Evolutionary conservation across 2,888 invertebrate species (phyloP).

Genomic region (Polymixis flavicincta): DNA sequence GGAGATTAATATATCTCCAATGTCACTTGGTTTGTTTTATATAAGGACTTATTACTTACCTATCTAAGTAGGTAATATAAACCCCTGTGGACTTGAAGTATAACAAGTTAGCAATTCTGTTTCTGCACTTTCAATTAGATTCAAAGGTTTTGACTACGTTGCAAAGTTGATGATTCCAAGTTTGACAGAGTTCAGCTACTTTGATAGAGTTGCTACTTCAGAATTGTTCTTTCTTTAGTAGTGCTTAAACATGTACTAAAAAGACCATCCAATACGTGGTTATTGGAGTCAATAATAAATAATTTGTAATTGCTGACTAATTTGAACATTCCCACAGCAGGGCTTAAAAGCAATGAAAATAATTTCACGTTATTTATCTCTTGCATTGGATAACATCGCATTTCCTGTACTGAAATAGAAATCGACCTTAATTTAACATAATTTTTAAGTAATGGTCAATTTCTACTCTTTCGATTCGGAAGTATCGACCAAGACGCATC

Average conservation of each 20-base stretch:
- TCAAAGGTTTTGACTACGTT: constrained; percentile 1
- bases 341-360: neutral
- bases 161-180: constrained; percentile 6
- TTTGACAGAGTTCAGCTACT: neutral
- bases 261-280: neutral
- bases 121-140: neutral
- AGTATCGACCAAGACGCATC: constrained; percentile 11
- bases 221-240: neutral
- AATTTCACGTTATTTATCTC: neutral
- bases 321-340: neutral
- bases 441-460: constrained; percentile 27
- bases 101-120: neutral
- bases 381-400: constrained; percentile 19
- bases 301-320: constrained; percentile 6
- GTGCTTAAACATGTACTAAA: neutral
- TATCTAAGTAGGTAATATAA: neutral
- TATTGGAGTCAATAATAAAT: neutral
- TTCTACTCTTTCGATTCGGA: constrained; percentile 13
- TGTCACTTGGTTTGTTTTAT: neutral
- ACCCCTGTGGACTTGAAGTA: neutral
- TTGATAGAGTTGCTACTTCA: neutral
- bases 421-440: constrained; percentile 31
- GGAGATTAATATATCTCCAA: constrained; percentile 3
- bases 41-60: neutral
- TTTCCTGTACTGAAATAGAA: constrained; percentile 25